Conservation (phyloP, 2,797 vertebrate species). For the Rhinophrynus dorsalis region DNA sequence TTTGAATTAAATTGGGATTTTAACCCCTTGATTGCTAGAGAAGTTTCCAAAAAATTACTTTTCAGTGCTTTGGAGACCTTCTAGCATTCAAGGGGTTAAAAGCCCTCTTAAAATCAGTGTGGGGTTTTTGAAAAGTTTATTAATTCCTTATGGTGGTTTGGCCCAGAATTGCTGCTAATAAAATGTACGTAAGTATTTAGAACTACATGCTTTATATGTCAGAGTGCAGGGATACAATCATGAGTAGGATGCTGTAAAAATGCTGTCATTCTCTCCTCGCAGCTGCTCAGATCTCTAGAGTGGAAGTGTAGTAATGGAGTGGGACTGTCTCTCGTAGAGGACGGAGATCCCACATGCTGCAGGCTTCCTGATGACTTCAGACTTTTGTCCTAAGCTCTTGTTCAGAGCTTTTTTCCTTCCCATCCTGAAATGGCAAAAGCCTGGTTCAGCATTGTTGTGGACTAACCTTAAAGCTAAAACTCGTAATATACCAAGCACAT, state of each 20-base stretch:
- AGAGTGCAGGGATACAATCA: background rate
- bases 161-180: no score
- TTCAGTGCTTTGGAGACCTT: no score
- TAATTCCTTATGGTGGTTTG: no score
- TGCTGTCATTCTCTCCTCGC: slow-evolving; percentile 69
- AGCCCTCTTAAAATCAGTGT: no score
- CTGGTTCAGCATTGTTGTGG: slow-evolving; percentile 51
- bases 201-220: background rate
- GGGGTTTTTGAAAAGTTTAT: no score
- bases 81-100: no score
- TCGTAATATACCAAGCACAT: slow-evolving; percentile 63
- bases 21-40: no score
- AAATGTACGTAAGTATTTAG: no score
- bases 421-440: slow-evolving; percentile 55
- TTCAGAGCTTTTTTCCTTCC: slow-evolving; percentile 3
- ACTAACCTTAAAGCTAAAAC: slow-evolving; percentile 60
- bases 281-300: slow-evolving; percentile 64
- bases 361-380: slow-evolving; percentile 40
- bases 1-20: no score
- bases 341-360: slow-evolving; percentile 34
- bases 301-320: slow-evolving; percentile 58
- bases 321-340: slow-evolving; percentile 54
- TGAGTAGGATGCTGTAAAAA: slow-evolving; percentile 55
- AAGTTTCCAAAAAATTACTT: no score
- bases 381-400: slow-evolving; percentile 28